A percentile compares a stretch with the other conserved stretches of the same genome.
These are phyloP conservation scores for Dryocosmus kuriphilus DNA, from an alignment of 2,888 invertebrate genomes.

Conservation along the genomic window DNA sequence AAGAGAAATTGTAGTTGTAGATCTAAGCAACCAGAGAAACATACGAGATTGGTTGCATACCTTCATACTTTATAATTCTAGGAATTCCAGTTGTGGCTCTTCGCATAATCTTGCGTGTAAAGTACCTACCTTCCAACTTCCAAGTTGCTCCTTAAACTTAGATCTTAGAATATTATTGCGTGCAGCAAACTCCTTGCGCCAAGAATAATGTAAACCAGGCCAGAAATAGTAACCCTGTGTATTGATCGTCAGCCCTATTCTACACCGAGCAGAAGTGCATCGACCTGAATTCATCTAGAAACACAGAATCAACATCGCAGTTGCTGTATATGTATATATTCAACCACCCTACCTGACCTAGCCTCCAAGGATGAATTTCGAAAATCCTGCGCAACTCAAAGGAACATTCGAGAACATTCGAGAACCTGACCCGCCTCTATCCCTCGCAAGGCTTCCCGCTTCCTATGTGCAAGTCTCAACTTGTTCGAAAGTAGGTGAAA, in stretches of 20 bases:
- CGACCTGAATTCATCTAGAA: constrained; percentile 34
- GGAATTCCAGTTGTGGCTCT: background rate
- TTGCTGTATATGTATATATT: too few relatives aligned
- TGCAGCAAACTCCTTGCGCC: background rate
- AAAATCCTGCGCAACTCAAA: background rate
- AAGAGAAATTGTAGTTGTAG: background rate
- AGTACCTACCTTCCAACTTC: background rate
- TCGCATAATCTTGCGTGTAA: constrained; percentile 14
- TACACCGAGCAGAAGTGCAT: constrained; percentile 23
- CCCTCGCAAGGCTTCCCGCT: background rate
- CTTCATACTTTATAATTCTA: background rate
- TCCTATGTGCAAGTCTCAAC: background rate
- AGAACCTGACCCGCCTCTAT: background rate
- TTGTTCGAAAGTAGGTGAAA: background rate
- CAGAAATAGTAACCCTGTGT: constrained; percentile 16
- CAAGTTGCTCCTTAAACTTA: background rate
- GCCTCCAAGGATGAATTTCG: constrained; percentile 3
- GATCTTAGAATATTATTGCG: background rate
- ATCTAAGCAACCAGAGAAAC: background rate
- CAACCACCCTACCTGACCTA: background rate
- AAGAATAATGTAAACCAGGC: constrained; percentile 2
- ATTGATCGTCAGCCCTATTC: constrained; percentile 15
- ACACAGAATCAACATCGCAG: constrained; percentile 17
- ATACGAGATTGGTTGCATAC: constrained; percentile 26
- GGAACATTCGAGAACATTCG: constrained; percentile 6